Percentiles rank a stretch among this genome's conserved stretches.
phyloP scores from a whole-genome alignment of 2,797 vertebrate genomes.

The Lepidocolaptes lacrymiger region DNA sequence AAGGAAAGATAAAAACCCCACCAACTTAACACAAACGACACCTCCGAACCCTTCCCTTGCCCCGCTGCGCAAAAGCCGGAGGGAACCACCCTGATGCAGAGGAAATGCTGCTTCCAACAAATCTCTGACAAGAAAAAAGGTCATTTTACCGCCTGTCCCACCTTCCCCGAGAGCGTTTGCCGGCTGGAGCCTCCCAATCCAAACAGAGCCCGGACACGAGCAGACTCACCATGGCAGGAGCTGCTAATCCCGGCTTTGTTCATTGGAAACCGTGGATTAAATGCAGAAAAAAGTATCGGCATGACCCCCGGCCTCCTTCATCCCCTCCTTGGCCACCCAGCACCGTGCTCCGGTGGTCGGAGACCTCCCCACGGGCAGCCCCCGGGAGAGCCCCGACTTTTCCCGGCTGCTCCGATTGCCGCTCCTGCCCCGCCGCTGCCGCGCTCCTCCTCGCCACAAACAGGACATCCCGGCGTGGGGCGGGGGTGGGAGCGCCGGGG shows the following conservation, averaged over 20 bases:
- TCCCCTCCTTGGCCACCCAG: background rate
- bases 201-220: background rate
- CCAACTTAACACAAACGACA: background rate
- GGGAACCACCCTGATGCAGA: background rate
- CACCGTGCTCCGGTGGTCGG: accelerated
- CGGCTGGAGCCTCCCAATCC: background rate
- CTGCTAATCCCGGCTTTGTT: constrained; percentile 47
- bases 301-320: background rate
- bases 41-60: background rate
- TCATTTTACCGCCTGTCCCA: background rate
- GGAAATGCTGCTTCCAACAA: background rate
- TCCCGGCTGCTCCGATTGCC: background rate
- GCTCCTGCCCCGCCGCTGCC: background rate
- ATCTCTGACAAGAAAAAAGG: background rate
- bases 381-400: background rate
- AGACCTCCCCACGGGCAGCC: background rate
- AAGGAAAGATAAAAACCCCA: background rate
- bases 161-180: background rate
- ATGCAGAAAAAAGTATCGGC: background rate
- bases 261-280: constrained; percentile 34
- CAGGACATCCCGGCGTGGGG: background rate
- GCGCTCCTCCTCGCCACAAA: background rate
- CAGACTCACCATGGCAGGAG: constrained; percentile 53
- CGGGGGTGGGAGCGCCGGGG: background rate
- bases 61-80: background rate